Conservation (phyloP, 2,797 vertebrate species). For the Vireo griseus region DNA sequence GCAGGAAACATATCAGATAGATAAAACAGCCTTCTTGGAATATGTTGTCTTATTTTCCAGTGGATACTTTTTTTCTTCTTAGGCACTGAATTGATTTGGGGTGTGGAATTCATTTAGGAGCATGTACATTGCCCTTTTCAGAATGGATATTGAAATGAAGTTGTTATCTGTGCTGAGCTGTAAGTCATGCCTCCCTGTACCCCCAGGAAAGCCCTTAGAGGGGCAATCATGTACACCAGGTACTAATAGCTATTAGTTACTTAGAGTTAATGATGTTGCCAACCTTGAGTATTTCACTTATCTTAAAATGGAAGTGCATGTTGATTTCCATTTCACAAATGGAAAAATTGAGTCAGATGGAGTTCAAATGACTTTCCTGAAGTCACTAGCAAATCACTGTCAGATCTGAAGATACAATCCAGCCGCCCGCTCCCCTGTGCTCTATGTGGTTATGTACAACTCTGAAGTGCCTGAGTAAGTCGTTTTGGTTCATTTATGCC, state of each 20-base stretch:
- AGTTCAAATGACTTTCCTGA: conserved; percentile 40
- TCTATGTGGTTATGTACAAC: neutral
- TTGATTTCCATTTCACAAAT: conserved; percentile 56
- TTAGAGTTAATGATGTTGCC: conserved; percentile 31
- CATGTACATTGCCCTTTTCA: neutral
- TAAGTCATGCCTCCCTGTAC: neutral
- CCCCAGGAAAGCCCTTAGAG: neutral
- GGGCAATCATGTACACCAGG: neutral
- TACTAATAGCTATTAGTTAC: conserved; percentile 53
- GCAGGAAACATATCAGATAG: conserved; percentile 46
- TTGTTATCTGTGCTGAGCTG: conserved; percentile 36
- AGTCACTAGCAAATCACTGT: conserved; percentile 33
- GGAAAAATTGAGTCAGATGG: conserved; percentile 52
- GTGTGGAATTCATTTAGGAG: conserved; percentile 27
- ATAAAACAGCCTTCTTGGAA: conserved; percentile 33
- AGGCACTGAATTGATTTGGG: conserved; percentile 23
- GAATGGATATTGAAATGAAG: conserved; percentile 6
- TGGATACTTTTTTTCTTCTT: neutral
- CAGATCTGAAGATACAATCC: conserved; percentile 18
- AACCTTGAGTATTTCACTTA: conserved; percentile 42
- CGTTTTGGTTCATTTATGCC: neutral
- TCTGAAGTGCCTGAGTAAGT: neutral
- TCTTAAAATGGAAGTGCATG: conserved; percentile 39
- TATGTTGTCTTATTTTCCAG: conserved; percentile 20
- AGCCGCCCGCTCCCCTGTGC: neutral